These are phyloP conservation scores for Perca fluviatilis DNA, from an alignment of 2,113 vertebrate species.

Conservation along the genomic window DNA sequence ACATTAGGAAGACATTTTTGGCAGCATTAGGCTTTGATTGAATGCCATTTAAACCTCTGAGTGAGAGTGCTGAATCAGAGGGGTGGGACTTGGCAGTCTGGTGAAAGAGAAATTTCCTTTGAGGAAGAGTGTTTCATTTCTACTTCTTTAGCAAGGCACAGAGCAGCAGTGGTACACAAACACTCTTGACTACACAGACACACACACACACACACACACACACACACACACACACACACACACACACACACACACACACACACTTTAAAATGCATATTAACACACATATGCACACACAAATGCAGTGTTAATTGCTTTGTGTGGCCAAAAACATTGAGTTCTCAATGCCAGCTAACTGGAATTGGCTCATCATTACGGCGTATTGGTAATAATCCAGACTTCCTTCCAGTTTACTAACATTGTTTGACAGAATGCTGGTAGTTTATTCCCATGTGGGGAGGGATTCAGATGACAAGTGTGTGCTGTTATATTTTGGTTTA, in stretches of 20 bases:
- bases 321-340: conserved; percentile 50
- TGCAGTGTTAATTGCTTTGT: conserved; percentile 31
- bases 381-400: conserved; percentile 55
- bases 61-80: conserved; percentile 57
- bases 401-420: conserved; percentile 51
- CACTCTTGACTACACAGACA: neutral
- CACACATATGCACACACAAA: conserved; percentile 14
- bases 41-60: conserved; percentile 67
- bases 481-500: conserved; percentile 30
- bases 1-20: conserved; percentile 58
- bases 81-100: conserved; percentile 60
- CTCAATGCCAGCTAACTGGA: conserved; percentile 50
- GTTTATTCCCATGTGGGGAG: conserved; percentile 35
- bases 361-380: conserved; percentile 51
- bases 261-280: conserved; percentile 7
- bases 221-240: neutral
- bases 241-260: too few species aligned
- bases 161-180: conserved; percentile 16
- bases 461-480: conserved; percentile 31
- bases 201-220: too few species aligned
- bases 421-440: conserved; percentile 38
- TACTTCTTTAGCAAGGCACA: conserved; percentile 34
- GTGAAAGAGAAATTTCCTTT: conserved; percentile 46
- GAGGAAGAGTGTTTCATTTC: conserved; percentile 51
- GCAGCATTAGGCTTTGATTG: conserved; percentile 61